phyloP scores from a whole-genome alignment of 2,113 vertebrate genomes.

The Plecotus auritus region DNA sequence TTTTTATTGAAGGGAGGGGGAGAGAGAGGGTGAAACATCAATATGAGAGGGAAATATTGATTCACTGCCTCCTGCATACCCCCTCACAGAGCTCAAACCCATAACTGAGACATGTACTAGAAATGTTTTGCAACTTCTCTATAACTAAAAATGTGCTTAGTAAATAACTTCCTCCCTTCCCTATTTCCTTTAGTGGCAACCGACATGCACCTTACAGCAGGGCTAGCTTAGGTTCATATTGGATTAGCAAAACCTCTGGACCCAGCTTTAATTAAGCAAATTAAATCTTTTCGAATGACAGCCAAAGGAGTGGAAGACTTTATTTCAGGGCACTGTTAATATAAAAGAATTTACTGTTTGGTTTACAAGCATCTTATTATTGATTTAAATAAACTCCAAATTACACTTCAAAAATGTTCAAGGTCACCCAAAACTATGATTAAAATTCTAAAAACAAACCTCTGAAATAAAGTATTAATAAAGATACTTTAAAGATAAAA shows the following conservation, averaged over 20 bases:
- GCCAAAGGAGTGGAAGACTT: not conserved
- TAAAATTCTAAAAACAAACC: constrained; percentile 26
- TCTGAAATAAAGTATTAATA: constrained; percentile 12
- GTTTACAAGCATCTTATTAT: not conserved
- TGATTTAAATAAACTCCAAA: constrained; percentile 16
- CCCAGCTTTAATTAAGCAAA: constrained; percentile 10
- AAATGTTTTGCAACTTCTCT: not conserved
- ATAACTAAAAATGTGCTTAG: not conserved
- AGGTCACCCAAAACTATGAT: not conserved
- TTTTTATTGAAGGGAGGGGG: not conserved
- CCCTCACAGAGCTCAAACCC: not conserved
- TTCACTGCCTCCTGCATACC: not conserved
- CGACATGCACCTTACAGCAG: not conserved
- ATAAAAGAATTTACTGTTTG: not conserved
- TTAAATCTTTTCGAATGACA: not conserved
- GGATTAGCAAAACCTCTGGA: not conserved
- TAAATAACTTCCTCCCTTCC: not conserved
- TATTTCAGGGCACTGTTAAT: not conserved
- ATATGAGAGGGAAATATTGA: not conserved
- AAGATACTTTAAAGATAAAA: constrained; percentile 7
- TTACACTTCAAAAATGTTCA: constrained; percentile 8
- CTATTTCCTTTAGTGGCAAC: not conserved
- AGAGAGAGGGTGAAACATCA: not conserved
- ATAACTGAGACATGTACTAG: not conserved
- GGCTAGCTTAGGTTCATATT: not conserved